Evolutionary conservation across 2,113 vertebrate species (phyloP).

Genomic region (Ancistrus triradiatus): DNA sequence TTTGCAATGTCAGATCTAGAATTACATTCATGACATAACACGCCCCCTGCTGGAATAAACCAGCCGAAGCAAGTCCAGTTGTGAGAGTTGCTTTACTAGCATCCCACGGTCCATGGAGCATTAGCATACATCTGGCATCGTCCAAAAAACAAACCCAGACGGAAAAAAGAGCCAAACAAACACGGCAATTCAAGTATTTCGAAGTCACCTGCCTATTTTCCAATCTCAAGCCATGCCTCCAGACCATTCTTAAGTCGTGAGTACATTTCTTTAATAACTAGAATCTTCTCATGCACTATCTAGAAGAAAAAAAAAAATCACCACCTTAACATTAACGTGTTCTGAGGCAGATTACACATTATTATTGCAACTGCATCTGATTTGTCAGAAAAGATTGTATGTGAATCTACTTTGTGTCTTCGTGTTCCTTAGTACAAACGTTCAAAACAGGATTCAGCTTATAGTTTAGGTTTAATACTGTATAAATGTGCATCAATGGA

Average conservation of each 20-base stretch:
- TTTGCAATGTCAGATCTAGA: conserved; percentile 60
- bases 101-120: not conserved
- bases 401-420: not conserved
- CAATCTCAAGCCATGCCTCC: conserved; percentile 6
- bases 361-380: conserved; percentile 43
- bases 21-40: conserved; percentile 61
- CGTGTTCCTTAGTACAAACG: conserved; percentile 26
- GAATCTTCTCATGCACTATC: conserved; percentile 56
- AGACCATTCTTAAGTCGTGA: conserved; percentile 41
- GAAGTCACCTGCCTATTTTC: conserved; percentile 14
- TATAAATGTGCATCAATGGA: conserved; percentile 25
- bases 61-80: conserved; percentile 48
- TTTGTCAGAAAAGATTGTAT: conserved; percentile 35
- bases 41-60: conserved; percentile 58
- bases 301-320: conserved; percentile 46
- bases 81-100: too few species aligned
- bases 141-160: too few species aligned
- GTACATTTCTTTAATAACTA: conserved; percentile 44
- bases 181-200: conserved; percentile 65
- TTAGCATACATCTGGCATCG: conserved; percentile 38
- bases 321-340: conserved; percentile 36
- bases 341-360: conserved; percentile 40
- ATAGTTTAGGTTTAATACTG: conserved; percentile 26
- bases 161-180: too few species aligned
- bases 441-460: conserved; percentile 27